These are phyloP conservation scores for Onychorhynchus coronatus DNA, from an alignment of 2,113 vertebrate genomes.

Conservation along the genomic window DNA sequence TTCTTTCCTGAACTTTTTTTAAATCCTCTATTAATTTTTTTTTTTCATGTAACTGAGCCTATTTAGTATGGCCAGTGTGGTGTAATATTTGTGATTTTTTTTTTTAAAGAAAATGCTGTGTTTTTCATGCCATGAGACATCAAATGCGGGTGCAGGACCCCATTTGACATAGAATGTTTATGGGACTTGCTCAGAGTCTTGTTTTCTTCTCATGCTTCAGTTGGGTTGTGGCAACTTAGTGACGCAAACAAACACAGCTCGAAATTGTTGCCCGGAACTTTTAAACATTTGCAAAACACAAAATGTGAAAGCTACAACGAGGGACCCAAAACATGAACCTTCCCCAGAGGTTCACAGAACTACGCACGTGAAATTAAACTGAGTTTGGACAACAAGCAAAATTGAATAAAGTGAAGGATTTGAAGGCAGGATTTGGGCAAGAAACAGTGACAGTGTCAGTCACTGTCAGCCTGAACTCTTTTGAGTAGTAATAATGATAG, in stretches of 20 bases:
- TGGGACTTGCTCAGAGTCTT: background rate
- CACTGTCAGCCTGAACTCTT: background rate
- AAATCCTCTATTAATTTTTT: accelerated
- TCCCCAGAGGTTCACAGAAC: background rate
- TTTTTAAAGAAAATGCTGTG: background rate
- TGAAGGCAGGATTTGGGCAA: too few species aligned
- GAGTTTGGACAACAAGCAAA: background rate
- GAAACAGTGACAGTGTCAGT: background rate
- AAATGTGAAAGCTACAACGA: background rate
- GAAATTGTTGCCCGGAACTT: background rate
- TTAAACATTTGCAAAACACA: background rate
- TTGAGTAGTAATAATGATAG: background rate
- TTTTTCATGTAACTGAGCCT: too few species aligned
- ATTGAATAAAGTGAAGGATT: background rate
- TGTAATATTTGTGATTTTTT: background rate
- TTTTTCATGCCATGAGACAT: background rate
- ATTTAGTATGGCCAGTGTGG: accelerated
- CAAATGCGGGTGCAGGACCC: background rate
- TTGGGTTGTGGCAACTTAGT: background rate
- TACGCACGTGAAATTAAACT: background rate
- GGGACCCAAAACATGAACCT: background rate
- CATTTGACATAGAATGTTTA: accelerated
- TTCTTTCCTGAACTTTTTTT: accelerated
- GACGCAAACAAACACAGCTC: background rate
- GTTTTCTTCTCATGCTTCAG: accelerated